Conservation (phyloP, 1,140 invertebrate genomes). For the Pseudobourletiella spinata region DNA sequence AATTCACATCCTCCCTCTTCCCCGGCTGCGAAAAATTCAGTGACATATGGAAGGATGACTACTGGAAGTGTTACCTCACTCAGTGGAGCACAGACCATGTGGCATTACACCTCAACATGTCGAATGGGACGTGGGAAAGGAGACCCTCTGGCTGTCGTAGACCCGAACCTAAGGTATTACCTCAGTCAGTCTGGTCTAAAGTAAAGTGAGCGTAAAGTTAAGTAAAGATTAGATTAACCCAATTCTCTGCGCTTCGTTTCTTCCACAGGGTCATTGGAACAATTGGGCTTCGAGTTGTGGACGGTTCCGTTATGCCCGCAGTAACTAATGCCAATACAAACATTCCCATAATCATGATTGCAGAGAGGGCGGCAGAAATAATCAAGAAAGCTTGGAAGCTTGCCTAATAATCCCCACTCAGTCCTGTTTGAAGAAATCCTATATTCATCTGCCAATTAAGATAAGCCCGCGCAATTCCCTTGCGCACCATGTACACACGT, state of each 20-base stretch:
- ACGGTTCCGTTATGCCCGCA: slow-evolving; percentile 17
- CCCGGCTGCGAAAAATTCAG: background rate
- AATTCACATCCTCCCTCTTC: background rate
- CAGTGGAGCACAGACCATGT: too few species aligned
- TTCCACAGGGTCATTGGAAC: slow-evolving; percentile 17
- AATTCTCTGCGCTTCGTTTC: too few species aligned
- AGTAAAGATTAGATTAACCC: too few species aligned
- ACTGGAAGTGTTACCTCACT: slow-evolving; percentile 4
- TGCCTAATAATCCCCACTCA: too few species aligned
- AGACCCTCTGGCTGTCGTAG: background rate
- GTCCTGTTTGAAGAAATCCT: too few species aligned
- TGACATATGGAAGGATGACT: background rate
- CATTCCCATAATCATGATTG: slow-evolving; percentile 8
- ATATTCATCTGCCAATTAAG: too few species aligned
- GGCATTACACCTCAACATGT: background rate
- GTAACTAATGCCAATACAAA: slow-evolving; percentile 25
- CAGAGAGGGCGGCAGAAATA: slow-evolving; percentile 11
- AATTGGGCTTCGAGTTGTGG: slow-evolving; percentile 14
- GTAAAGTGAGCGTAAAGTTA: too few species aligned
- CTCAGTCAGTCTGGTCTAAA: too few species aligned
- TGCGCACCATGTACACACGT: too few species aligned
- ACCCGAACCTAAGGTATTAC: background rate
- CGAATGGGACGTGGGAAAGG: background rate
- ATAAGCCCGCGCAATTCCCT: too few species aligned
- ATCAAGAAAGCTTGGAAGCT: too few species aligned